These are phyloP conservation scores for Limnephilus marmoratus DNA, from an alignment of 2,888 invertebrate genomes.

Conservation along the genomic window DNA sequence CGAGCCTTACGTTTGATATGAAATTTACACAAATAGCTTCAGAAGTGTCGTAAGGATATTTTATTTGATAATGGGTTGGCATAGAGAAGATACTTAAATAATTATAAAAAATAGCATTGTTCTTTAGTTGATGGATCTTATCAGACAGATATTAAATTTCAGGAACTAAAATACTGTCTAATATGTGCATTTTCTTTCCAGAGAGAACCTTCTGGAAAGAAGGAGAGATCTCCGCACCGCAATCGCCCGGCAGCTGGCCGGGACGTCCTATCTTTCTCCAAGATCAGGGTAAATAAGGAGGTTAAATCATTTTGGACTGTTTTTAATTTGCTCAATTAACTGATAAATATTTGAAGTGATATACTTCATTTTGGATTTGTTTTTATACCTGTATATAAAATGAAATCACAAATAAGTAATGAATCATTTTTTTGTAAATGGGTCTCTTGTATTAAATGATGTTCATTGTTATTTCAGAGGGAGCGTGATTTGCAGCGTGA, in stretches of 20 bases:
- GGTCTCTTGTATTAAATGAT: not conserved
- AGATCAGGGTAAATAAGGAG: constrained; percentile 82
- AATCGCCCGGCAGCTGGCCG: constrained; percentile 75
- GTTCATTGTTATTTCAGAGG: constrained; percentile 75
- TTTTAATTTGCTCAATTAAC: not conserved
- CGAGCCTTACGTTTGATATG: not conserved
- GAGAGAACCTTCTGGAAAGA: constrained; percentile 67
- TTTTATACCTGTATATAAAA: not conserved
- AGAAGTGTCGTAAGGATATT: not conserved
- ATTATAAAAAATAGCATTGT: not conserved
- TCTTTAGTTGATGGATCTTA: not conserved
- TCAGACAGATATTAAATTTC: not conserved
- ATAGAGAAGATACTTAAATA: not conserved
- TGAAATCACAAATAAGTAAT: not conserved
- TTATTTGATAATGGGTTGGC: not conserved
- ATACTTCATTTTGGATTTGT: too few species aligned
- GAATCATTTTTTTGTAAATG: not conserved
- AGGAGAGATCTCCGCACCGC: constrained; percentile 73
- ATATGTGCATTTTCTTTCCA: constrained; percentile 27
- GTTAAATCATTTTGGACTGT: not conserved
- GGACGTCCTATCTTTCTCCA: constrained; percentile 87
- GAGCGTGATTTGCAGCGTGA: constrained; percentile 85
- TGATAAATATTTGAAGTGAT: constrained; percentile 56
- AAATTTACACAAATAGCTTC: not conserved
- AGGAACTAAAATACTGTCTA: not conserved